Evolutionary conservation across 1,140 invertebrate species (phyloP).

Genomic region (Bombus confusus): DNA sequence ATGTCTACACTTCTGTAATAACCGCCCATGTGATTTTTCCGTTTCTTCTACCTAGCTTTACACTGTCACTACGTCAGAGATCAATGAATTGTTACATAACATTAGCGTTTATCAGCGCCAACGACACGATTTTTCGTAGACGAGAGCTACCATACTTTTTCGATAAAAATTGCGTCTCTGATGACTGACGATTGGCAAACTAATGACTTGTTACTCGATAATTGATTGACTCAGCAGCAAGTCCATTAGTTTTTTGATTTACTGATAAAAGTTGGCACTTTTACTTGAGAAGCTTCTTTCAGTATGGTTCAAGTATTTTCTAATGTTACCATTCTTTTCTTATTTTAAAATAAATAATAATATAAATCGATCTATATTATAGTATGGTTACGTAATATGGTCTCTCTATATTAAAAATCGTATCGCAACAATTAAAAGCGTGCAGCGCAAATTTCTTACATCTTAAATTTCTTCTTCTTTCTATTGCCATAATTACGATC

Average conservation of each 20-base stretch:
- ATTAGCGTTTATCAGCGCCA: no score
- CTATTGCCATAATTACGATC: no score
- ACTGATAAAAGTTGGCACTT: background rate
- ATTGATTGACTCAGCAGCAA: no score
- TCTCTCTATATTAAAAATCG: no score
- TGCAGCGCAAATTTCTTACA: no score
- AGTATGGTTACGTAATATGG: no score
- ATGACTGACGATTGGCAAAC: background rate
- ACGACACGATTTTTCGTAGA: background rate
- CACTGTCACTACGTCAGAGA: constrained; percentile 17
- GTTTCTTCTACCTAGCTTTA: background rate
- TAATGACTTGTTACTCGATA: background rate
- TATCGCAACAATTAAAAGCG: no score
- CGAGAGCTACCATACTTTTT: background rate
- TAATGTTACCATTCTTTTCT: no score
- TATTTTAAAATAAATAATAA: no score
- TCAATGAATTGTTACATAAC: constrained; percentile 31
- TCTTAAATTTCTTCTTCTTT: no score
- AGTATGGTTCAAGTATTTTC: background rate
- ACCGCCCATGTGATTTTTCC: background rate
- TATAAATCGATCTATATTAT: no score
- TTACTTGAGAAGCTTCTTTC: background rate
- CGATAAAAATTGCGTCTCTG: background rate
- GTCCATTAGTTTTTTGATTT: background rate
- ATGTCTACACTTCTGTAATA: background rate